Evolutionary conservation across 30 jellyfish, hydroid and myxozoan species (phyloP).

Genomic region (Aurelia aurita complex sp. Pacific): DNA sequence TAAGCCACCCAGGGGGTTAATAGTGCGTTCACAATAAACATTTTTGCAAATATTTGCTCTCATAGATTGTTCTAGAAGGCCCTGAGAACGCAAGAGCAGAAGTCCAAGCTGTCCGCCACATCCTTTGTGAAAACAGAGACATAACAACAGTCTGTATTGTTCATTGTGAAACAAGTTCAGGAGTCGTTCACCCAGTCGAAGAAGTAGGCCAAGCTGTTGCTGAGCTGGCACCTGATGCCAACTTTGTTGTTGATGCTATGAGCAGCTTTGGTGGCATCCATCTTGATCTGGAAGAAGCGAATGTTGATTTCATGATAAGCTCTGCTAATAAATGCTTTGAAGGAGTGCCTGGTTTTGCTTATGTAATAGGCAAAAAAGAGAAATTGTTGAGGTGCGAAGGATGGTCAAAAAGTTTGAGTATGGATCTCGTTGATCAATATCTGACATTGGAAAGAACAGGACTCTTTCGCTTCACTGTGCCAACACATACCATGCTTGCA

Average conservation of each 20-base stretch:
- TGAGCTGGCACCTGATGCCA: slow-evolving; percentile 76
- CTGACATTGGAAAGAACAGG: slow-evolving; percentile 77
- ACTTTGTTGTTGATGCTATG: slow-evolving; percentile 97
- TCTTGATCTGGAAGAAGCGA: slow-evolving; percentile 48
- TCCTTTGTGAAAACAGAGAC: slow-evolving; percentile 51
- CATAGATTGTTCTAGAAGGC: background rate
- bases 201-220: slow-evolving; percentile 87
- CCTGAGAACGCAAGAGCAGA: slow-evolving; percentile 77
- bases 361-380: slow-evolving; percentile 70
- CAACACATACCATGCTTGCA: slow-evolving; percentile 93
- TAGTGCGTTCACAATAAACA: background rate
- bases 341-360: slow-evolving; percentile 95
- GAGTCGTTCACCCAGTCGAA: slow-evolving; percentile 94
- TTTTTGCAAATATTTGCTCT: background rate
- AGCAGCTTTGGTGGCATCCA: slow-evolving; percentile 99
- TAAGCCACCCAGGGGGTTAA: background rate
- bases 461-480: slow-evolving; percentile 92
- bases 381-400: slow-evolving; percentile 84
- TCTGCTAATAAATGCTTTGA: slow-evolving; percentile 97
- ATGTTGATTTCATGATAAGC: slow-evolving; percentile 87
- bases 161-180: slow-evolving; percentile 98
- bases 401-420: slow-evolving; percentile 74
- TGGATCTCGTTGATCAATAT: slow-evolving; percentile 89
- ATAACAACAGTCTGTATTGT: slow-evolving; percentile 94
- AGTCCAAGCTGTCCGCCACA: slow-evolving; percentile 52